Evolutionary conservation across 1,140 invertebrate genomes (phyloP), one percentile per base, ranked within the genome.

Genomic region (Acyrthosiphon pisum): DNA sequence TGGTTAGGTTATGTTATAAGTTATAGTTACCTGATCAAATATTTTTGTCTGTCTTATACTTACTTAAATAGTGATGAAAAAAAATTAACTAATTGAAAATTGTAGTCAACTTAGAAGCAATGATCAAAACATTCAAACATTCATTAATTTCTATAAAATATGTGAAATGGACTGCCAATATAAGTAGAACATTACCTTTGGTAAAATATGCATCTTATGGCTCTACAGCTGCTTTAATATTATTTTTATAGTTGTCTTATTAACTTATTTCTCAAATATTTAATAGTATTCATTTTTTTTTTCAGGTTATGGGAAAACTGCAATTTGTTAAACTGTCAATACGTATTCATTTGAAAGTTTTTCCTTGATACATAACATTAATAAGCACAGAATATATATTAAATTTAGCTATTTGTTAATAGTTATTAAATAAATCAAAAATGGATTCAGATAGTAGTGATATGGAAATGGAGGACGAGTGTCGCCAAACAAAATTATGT

Each of bases 371-470:
- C 3, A 26, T 53, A 37, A 89, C 2, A 26, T 35, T 4, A 56
- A 53, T 89, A 89, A 50, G 9, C 23, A 89, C 20, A 89, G 22
- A 37, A 20, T 22, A 56, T 89, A 37, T 89, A 89, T 26, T 30
- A 35, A 91, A 48, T 83, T 53, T 11, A 93, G 23, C 35, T 93
- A 93, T 84, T 93, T 84, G 30, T 60, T 41, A 26, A 90, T 53
- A 93, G 23, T 35, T 93, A 35, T 37, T 83, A 53, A 56, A 84
- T n/a, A 37, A 37, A 50, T 76, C n/a, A 83, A 83, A 93, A 84
- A 93, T 93, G 91, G 76, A 93, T 93, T 93, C 91, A 83, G 91
- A 93, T 93, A 93, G 81, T 84, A 93, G 91, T 84, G 91, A 93
- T 93, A 93, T 93, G 91, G 91, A 93, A 84, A 46, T 91, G 2